These are phyloP conservation scores for Sebastolobus altivelis DNA, from an alignment of 2,797 vertebrate genomes.

Conservation along the genomic window DNA sequence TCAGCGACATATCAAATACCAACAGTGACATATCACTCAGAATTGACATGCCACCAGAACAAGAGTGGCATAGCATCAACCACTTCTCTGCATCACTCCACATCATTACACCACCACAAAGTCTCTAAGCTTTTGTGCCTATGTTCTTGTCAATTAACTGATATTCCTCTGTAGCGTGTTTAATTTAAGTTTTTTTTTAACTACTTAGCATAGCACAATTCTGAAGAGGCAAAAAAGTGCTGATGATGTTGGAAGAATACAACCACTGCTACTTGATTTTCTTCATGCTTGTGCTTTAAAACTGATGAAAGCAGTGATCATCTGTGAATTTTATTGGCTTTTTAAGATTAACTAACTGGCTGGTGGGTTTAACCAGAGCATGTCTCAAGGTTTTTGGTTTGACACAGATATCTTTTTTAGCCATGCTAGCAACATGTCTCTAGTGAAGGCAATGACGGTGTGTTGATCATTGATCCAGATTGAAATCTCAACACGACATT, in stretches of 20 bases:
- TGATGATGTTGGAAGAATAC: neutral
- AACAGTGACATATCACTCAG: neutral
- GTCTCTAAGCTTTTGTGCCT: neutral
- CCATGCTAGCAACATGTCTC: neutral
- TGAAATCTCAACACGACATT: neutral
- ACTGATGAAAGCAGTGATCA: neutral
- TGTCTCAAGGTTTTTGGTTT: neutral
- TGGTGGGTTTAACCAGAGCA: neutral
- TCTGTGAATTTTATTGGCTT: neutral
- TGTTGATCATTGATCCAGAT: neutral
- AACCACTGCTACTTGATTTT: neutral
- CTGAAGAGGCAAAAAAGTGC: neutral
- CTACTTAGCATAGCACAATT: neutral
- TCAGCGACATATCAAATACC: neutral
- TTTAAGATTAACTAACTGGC: neutral
- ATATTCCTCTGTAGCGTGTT: neutral
- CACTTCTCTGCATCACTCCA: neutral
- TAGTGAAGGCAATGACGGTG: neutral
- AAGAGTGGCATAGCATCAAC: neutral
- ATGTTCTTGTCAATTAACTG: neutral
- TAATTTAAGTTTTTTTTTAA: neutral
- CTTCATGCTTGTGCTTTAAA: neutral
- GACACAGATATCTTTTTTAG: no score
- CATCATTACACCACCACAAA: neutral
- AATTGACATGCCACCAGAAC: neutral